phyloP scores from a whole-genome alignment of 1,140 invertebrate species.

The Dendroctonus ponderosae region DNA sequence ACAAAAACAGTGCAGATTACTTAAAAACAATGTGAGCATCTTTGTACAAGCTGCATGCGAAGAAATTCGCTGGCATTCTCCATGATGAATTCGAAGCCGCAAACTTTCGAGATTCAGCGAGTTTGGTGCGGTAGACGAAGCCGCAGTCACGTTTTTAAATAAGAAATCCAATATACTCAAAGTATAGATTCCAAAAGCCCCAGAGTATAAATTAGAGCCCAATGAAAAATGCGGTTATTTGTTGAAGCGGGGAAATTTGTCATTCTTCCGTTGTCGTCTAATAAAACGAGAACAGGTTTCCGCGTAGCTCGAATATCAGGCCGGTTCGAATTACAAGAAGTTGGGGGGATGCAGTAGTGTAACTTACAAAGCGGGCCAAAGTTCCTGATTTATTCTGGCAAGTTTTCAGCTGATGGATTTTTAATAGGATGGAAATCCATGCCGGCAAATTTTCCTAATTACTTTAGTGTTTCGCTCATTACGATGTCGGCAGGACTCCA shows the following conservation, averaged over 20 bases:
- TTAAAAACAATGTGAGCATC: too few relatives aligned
- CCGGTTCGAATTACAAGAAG: neutral
- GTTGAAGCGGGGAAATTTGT: slow-evolving; percentile 7
- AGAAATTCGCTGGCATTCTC: too few relatives aligned
- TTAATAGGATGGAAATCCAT: too few relatives aligned
- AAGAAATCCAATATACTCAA: neutral
- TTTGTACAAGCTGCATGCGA: too few relatives aligned
- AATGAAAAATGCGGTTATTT: slow-evolving; percentile 27
- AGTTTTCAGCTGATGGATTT: too few relatives aligned
- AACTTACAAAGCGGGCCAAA: neutral
- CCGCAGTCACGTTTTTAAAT: neutral
- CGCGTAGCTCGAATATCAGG: neutral
- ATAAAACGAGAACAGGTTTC: neutral
- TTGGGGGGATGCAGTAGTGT: neutral
- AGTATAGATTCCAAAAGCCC: slow-evolving; percentile 1
- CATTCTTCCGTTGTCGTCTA: neutral
- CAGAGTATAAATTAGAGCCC: slow-evolving; percentile 14
- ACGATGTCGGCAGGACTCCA: too few relatives aligned
- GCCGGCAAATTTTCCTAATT: too few relatives aligned
- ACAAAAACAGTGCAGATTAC: too few relatives aligned
- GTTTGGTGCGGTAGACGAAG: too few relatives aligned
- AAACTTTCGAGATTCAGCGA: too few relatives aligned
- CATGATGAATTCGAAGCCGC: too few relatives aligned
- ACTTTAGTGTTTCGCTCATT: too few relatives aligned
- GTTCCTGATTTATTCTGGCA: neutral